Evolutionary conservation across 2,113 vertebrate species (phyloP).

Genomic region (Gnathonemus longibarbis): DNA sequence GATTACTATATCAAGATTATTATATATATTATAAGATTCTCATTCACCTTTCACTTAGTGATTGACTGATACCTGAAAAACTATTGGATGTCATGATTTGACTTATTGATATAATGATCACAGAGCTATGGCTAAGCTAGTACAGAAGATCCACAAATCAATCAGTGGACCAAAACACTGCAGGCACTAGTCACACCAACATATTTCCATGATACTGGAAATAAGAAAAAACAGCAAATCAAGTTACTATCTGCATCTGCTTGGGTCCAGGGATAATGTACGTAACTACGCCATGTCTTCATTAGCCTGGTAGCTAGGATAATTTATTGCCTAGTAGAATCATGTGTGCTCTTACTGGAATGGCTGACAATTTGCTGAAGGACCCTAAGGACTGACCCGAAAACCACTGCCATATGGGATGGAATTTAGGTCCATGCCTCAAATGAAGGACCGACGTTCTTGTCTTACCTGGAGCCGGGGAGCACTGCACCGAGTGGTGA

Average conservation of each 20-base stretch:
- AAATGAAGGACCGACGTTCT: background rate
- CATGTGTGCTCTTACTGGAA: background rate
- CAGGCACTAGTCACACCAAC: background rate
- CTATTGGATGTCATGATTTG: background rate
- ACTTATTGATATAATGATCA: background rate
- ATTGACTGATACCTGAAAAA: background rate
- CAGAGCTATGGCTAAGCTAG: background rate
- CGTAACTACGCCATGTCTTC: background rate
- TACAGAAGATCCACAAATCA: background rate
- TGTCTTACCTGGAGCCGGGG: slow-evolving; percentile 76
- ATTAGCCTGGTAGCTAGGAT: background rate
- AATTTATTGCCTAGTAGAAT: background rate
- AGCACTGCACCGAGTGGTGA: slow-evolving; percentile 77
- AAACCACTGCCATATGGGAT: background rate
- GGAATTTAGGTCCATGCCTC: background rate
- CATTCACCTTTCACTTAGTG: background rate
- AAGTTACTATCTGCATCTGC: background rate
- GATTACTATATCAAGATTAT: background rate
- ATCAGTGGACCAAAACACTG: background rate
- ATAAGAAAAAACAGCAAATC: background rate
- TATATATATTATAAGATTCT: background rate
- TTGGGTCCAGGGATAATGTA: background rate
- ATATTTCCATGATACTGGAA: background rate
- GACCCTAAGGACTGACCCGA: background rate
- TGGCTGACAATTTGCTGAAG: background rate